Evolutionary conservation across 2,113 vertebrate genomes (phyloP), one percentile per base, ranked within the genome.

Genomic region (Callaeas wilsoni): DNA sequence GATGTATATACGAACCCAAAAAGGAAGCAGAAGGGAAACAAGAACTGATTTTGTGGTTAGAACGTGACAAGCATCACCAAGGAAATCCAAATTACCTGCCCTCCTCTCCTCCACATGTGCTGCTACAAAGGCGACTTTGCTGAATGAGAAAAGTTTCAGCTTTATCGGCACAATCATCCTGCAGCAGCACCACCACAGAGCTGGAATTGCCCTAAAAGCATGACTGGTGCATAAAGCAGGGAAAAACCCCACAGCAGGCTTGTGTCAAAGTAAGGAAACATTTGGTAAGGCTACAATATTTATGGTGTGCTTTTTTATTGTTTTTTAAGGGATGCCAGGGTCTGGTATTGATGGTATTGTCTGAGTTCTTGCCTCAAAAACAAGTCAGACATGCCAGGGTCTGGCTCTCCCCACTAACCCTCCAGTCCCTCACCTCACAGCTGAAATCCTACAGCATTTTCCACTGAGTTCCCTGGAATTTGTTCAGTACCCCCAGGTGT

Each of bases 171-270:
- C 13, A 6, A 32, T 29, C 29, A 47, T 37, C 26, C 62, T 44
- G 53, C 41, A 52, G 62, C 30, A 78, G 26, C 37, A 57, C 3
- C 49, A 46, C 16, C 52, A 46, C 5, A 9, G 1, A 18, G 18
- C 5, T 39, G 39, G 23, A 79, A 87, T 30, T 14, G 9, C 42
- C 52, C 20, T 33, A 15, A 39, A 64, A 67, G 23, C 22, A 27
- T 1, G 15, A 50, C 23, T 16, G 11, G 33, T 11, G 17, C 16
- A 41, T 13, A 39, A 67, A 88, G 32, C 8, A 55, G 32, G 32
- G 32, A n/a, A 50, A 69, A 85, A 19, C 0, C 7, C 1, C 8
- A 20, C 0, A 0, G 26, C 7, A 71, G 18, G 12, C 16, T 39
- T 12, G 3, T 35, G 19, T 44, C 67, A 83, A 56, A 90, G 21